Evolutionary conservation across 2,797 vertebrate genomes (phyloP), one percentile per base, ranked within the genome.

Genomic region (Bovichtus variegatus): DNA sequence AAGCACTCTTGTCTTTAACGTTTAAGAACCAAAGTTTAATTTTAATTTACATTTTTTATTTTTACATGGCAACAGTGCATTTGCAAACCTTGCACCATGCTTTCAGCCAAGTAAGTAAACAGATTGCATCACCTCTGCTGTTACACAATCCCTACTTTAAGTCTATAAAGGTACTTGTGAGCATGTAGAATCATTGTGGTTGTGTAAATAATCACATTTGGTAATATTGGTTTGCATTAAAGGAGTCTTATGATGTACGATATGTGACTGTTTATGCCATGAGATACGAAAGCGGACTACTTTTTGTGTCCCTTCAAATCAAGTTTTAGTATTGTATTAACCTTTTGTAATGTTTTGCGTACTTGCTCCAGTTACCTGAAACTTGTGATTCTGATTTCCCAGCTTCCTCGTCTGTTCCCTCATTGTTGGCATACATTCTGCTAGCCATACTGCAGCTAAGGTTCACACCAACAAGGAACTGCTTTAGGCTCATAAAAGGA

Each of bases 401-500:
- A 41, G 23, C 36, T 57, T 68, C 25, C 55, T 78, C 67, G 66
- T 83, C 21, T 12, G 2, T 40, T 71, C 46, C 70, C 5, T 74
- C 49, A 46, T 51, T 49, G 57, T 85, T 62, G 5, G n/a, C 11
- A 29, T 63, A 13, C 9, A 15, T 44, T 82, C 55, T 46, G 23
- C 29, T 31, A 18, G 27, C 47, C 47, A 38, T 36, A 13, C 19
- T 60, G 44, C 27, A 36, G 60, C 36, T 66, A 21, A 67, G 40
- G 55, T 74, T 67, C 68, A 49, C 47, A 54, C n/a, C 40, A 69
- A 86, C 69, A 51, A 61, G 53, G 23, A 83, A 67, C 62, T 65
- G 58, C 76, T 76, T 3, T 11, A 54, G 38, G 10, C 49, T 55
- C 16, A 15, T n/a, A 54, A 54, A 55, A 47, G 27, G 38, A 36